These are phyloP conservation scores for Heteronetta atricapilla DNA, from an alignment of 2,113 vertebrate genomes.

Conservation along the genomic window DNA sequence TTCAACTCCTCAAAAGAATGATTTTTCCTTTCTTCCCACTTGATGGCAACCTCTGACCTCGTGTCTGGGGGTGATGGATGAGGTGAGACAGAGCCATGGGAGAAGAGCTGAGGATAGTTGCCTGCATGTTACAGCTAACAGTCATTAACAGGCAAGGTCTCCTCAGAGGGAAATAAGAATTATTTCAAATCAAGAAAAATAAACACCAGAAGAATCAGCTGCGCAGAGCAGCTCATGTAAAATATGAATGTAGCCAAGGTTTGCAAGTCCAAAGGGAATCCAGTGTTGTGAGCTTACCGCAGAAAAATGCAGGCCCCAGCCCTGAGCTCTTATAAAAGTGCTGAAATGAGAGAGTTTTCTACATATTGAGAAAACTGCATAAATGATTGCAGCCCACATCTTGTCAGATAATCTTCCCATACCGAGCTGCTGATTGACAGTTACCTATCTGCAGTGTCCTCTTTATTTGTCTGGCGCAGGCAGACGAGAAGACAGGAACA, in stretches of 20 bases:
- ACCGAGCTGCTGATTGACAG: background rate
- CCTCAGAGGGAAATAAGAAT: constrained; percentile 61
- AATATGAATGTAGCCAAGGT: constrained; percentile 60
- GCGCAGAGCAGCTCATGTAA: constrained; percentile 38
- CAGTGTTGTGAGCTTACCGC: constrained; percentile 52
- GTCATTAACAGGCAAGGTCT: constrained; percentile 28
- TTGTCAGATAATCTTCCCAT: background rate
- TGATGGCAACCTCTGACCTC: constrained; percentile 18
- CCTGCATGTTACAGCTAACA: background rate
- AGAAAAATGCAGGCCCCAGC: constrained; percentile 65
- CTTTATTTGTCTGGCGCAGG: background rate
- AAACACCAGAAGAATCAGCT: constrained; percentile 56
- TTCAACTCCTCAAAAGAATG: background rate
- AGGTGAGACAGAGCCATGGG: constrained; percentile 29
- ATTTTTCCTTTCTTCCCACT: background rate
- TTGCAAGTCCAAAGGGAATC: constrained; percentile 53
- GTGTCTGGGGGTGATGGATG: constrained; percentile 11
- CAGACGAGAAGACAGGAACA: background rate
- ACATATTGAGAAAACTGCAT: background rate
- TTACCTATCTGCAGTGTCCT: background rate
- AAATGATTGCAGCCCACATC: constrained; percentile 22
- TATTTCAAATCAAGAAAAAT: constrained; percentile 67
- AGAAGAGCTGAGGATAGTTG: constrained; percentile 49
- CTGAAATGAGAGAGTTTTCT: constrained; percentile 53
- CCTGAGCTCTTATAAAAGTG: constrained; percentile 50